Evolutionary conservation across 2,888 invertebrate genomes (phyloP), one percentile per base, ranked within the genome.

Genomic region (Drosophila basisetae): DNA sequence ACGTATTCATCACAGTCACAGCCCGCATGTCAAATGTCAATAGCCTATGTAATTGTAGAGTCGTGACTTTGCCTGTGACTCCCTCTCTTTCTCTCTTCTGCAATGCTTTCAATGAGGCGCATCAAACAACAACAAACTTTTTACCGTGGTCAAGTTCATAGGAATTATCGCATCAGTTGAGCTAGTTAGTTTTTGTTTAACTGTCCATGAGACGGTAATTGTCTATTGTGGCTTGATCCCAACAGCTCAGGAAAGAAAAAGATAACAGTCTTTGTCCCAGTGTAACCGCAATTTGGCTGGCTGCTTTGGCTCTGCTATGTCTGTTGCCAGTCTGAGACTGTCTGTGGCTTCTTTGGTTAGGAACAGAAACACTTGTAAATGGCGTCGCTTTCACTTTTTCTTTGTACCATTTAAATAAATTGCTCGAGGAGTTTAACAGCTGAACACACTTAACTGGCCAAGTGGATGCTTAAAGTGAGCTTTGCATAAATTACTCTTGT

Each of bases 1-100:
- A 54, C 61, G 68, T 50, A 59, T 50, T 50, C 33, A 54, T 67
- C 60, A 52, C 50, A 63, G 68, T 50, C 31, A 22, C 41, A 56
- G 43, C 59, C 52, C 61, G 55, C 56, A 62, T 63, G 87, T 76
- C 87, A 84, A 89, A 76, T 80, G 78, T 77, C 82, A 83, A 82
- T 76, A 79, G 74, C 70, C 80, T 43, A 43, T 62, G 60, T 60
- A 68, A 78, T 80, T 72, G 65, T 53, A 47, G 70, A 55, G 39
- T 75, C 61, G 49, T 55, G 54, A 33, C 50, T 68, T 53, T 63
- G 61, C 31, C 63, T 53, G 28, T 33, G 16, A 25, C 53, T 16
- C 18, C 7, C 28, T 13, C 18, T 13, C 2, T 13, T 9, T 28
- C 10, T n/a, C 39, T 7, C 10, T 55, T 28, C 30, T 18, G 28